Conservation (phyloP, 2,113 vertebrate species). For the Cynoglossus semilaevis region DNA sequence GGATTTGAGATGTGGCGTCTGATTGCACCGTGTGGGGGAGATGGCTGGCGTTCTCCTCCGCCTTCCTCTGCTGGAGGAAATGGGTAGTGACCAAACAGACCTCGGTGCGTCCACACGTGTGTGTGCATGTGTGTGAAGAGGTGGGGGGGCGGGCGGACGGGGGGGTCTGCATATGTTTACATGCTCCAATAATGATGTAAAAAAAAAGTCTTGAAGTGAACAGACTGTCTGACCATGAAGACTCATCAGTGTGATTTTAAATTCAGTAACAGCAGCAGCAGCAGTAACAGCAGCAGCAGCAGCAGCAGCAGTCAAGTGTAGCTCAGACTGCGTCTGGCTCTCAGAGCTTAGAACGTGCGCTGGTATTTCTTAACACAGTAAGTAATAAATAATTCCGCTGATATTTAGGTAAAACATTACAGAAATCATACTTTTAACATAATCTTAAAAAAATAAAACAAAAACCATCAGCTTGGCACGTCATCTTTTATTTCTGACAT, state of each 20-base stretch:
- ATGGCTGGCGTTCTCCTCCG: slow-evolving; percentile 73
- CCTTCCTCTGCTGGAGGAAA: slow-evolving; percentile 70
- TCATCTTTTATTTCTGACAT: too few species aligned
- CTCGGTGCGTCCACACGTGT: slow-evolving; percentile 69
- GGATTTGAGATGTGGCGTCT: slow-evolving; percentile 74
- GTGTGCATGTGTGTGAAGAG: slow-evolving; percentile 19
- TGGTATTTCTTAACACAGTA: too few species aligned
- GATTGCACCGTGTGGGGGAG: slow-evolving; percentile 74
- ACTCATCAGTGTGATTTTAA: slow-evolving; percentile 55
- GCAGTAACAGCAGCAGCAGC: slow-evolving; percentile 17
- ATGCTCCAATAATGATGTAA: too few species aligned
- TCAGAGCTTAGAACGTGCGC: too few species aligned
- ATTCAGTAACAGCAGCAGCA: slow-evolving; percentile 40
- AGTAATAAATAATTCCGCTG: too few species aligned
- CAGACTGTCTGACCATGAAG: slow-evolving; percentile 48
- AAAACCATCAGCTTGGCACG: too few species aligned
- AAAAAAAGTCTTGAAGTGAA: too few species aligned
- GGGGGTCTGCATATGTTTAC: not conserved
- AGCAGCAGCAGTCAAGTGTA: not conserved
- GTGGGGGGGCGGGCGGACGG: not conserved
- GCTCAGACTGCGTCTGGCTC: too few species aligned
- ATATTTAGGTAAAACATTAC: too few species aligned
- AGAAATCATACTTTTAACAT: too few species aligned
- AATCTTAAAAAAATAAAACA: too few species aligned
- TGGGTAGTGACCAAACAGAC: slow-evolving; percentile 64